These are phyloP conservation scores for Aethes cnicana DNA, from an alignment of 2,888 invertebrate species.

Conservation along the genomic window DNA sequence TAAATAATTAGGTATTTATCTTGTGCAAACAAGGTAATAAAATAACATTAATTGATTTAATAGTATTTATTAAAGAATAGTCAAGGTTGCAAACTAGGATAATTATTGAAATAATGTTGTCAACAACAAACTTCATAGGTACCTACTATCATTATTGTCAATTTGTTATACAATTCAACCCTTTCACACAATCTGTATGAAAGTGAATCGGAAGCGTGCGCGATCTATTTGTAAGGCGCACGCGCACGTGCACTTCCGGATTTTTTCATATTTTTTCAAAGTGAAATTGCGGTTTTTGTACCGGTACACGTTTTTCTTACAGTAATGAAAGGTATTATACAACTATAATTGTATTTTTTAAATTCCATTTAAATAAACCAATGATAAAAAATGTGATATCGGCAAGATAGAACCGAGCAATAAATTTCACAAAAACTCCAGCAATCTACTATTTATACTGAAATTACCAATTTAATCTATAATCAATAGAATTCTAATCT, in stretches of 20 bases:
- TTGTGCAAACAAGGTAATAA: too few relatives aligned
- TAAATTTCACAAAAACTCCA: slow-evolving; percentile 9
- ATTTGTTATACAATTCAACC: slow-evolving; percentile 22
- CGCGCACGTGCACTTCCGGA: slow-evolving; percentile 41
- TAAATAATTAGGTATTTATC: too few relatives aligned
- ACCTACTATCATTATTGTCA: slow-evolving; percentile 8
- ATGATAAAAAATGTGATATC: too few relatives aligned
- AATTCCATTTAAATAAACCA: too few relatives aligned
- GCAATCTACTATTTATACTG: not conserved
- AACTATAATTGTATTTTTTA: too few relatives aligned
- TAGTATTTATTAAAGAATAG: not conserved
- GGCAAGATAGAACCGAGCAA: not conserved
- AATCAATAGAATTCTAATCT: slow-evolving; percentile 15
- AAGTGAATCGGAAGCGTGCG: slow-evolving; percentile 39
- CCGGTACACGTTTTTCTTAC: slow-evolving; percentile 7
- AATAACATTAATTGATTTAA: too few relatives aligned
- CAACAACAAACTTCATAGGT: too few relatives aligned
- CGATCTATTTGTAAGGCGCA: slow-evolving; percentile 29
- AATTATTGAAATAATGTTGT: slow-evolving; percentile 10
- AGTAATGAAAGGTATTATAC: too few relatives aligned
- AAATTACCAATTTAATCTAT: slow-evolving; percentile 5
- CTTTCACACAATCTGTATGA: slow-evolving; percentile 33
- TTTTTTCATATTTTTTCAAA: slow-evolving; percentile 12
- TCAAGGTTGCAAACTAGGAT: not conserved
- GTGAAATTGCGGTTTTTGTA: slow-evolving; percentile 10